Conservation (phyloP, 2,888 invertebrate genomes). For the Drosophila paranaensis region DNA sequence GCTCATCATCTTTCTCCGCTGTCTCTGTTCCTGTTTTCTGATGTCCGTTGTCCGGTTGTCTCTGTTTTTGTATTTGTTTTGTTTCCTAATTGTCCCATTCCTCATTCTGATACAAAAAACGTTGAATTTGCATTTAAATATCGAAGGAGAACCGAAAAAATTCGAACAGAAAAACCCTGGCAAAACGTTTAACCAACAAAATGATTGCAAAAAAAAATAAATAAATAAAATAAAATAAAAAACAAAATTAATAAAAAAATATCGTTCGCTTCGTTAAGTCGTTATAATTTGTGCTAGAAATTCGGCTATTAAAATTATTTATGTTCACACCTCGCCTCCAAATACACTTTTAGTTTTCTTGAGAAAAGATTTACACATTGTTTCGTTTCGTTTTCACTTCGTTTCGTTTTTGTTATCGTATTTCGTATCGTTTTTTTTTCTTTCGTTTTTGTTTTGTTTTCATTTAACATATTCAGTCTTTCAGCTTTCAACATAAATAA, state of each 20-base stretch:
- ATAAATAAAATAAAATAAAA: not conserved
- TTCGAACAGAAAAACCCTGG: conserved; percentile 43
- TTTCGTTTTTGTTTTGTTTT: conserved; percentile 47
- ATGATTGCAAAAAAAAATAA: conserved; percentile 12
- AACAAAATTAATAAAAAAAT: conserved; percentile 9
- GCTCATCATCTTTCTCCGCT: conserved; percentile 35
- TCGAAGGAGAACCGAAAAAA: conserved; percentile 28
- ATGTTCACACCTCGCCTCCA: conserved; percentile 55
- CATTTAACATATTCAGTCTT: conserved; percentile 83
- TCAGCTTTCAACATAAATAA: conserved; percentile 80
- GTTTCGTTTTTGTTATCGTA: conserved; percentile 35
- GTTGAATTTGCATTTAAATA: conserved; percentile 62
- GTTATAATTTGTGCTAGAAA: conserved; percentile 77
- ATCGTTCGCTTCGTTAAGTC: conserved; percentile 49
- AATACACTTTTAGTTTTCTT: conserved; percentile 18
- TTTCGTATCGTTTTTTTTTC: conserved; percentile 31
- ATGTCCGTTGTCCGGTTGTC: conserved; percentile 44
- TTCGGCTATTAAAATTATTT: conserved; percentile 81
- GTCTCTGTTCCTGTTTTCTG: conserved; percentile 42
- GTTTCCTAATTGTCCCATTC: conserved; percentile 30
- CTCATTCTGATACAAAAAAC: conserved; percentile 56
- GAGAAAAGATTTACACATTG: conserved; percentile 66
- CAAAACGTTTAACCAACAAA: conserved; percentile 27
- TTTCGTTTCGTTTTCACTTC: conserved; percentile 49
- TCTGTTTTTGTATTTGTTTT: conserved; percentile 1